Conservation (phyloP, 92 coral and sea anemone species). For the Pocillopora grandis region DNA sequence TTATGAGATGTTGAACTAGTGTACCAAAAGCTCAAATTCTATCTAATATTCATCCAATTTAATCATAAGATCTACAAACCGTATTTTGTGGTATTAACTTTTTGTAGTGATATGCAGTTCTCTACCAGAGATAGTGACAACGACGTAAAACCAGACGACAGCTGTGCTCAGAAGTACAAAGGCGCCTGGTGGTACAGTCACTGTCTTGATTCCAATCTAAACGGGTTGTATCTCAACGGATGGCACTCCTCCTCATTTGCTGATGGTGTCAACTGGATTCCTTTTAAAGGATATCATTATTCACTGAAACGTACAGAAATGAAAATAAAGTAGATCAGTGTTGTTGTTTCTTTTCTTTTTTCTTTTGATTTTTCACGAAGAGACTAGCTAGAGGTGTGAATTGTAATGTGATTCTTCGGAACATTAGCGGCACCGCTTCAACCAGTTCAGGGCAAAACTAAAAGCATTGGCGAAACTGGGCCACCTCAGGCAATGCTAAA, state of each 20-base stretch:
- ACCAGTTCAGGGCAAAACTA: too few relatives aligned
- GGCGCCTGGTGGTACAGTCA: slow-evolving; percentile 11
- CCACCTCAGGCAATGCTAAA: too few relatives aligned
- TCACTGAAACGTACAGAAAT: neutral
- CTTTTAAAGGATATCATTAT: neutral
- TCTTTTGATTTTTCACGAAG: too few relatives aligned
- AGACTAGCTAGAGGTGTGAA: too few relatives aligned
- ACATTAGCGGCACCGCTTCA: too few relatives aligned
- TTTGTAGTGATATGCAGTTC: neutral
- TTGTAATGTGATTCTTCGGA: too few relatives aligned
- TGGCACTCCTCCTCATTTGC: neutral
- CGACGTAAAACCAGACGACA: neutral
- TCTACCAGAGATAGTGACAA: slow-evolving; percentile 15
- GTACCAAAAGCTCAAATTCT: too few relatives aligned
- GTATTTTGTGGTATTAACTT: too few relatives aligned
- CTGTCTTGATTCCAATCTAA: slow-evolving; percentile 8
- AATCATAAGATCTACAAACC: neutral
- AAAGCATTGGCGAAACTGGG: too few relatives aligned
- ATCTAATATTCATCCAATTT: too few relatives aligned
- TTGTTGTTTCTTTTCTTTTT: neutral
- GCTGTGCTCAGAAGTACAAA: neutral
- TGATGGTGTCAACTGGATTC: neutral
- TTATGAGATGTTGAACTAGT: too few relatives aligned
- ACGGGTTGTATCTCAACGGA: neutral
- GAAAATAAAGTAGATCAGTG: neutral